Evolutionary conservation across 2,113 vertebrate species (phyloP).

Genomic region (Proteles cristata): DNA sequence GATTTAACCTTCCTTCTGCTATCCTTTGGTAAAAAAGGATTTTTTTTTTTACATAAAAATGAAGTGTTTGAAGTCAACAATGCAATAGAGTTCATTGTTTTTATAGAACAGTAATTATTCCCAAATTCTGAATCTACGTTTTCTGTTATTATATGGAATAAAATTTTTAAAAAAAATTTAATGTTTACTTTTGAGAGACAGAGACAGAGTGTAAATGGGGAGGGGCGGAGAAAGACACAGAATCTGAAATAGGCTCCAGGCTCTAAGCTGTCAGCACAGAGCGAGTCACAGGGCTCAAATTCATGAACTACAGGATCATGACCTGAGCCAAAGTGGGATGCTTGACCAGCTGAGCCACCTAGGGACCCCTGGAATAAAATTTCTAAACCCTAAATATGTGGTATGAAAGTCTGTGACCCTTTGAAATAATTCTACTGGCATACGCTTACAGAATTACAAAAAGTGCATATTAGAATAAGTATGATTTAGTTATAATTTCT

Average conservation of each 20-base stretch:
- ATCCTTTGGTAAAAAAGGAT: neutral
- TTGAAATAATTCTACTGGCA: neutral
- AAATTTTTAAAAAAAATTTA: neutral
- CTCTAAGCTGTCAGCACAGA: too few species aligned
- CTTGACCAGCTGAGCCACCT: too few species aligned
- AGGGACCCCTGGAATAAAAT: neutral
- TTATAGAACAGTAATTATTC: conserved; percentile 12
- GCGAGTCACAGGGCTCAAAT: too few species aligned
- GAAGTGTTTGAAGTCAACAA: neutral
- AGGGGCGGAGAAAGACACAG: too few species aligned
- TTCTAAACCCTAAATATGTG: conserved; percentile 43
- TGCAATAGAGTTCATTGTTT: conserved; percentile 51
- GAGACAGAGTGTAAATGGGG: too few species aligned
- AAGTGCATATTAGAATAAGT: conserved; percentile 20
- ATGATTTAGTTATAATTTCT: conserved; percentile 63
- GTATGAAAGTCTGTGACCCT: neutral
- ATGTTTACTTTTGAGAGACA: too few species aligned
- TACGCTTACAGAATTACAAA: neutral
- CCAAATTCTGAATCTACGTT: neutral
- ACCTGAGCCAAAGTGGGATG: too few species aligned
- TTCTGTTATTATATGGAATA: conserved; percentile 36
- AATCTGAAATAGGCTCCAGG: too few species aligned
- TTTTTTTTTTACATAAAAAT: conserved; percentile 49
- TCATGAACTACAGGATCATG: too few species aligned
- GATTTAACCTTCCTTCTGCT: neutral